A percentile compares a stretch with the other conserved stretches of the same genome.
Conservation (phyloP, 2,888 invertebrate genomes). For the Notodonta ziczac region DNA sequence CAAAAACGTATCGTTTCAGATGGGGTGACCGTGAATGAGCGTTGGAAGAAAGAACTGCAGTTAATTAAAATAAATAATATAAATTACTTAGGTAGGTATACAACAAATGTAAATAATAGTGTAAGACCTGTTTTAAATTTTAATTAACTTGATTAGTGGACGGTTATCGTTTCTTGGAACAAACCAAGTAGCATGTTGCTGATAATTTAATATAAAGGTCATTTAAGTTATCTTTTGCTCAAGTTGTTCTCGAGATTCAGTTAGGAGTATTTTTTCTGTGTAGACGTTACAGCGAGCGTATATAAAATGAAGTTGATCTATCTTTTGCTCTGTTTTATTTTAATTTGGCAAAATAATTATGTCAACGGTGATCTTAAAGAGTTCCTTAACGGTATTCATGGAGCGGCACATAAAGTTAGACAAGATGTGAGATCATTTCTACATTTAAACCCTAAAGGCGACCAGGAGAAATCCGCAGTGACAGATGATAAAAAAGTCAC, state of each 20-base stretch:
- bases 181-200: conserved; percentile 14
- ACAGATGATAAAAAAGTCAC: background rate
- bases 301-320: conserved; percentile 52
- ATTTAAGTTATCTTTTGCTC: conserved; percentile 47
- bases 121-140: no score
- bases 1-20: conserved; percentile 17
- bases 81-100: background rate
- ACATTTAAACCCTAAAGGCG: conserved; percentile 30
- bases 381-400: conserved; percentile 47
- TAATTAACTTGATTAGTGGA: background rate
- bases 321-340: conserved; percentile 44
- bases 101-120: background rate
- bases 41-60: background rate
- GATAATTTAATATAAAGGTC: conserved; percentile 48
- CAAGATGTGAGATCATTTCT: conserved; percentile 45
- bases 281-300: conserved; percentile 25
- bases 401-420: conserved; percentile 40
- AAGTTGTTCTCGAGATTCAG: conserved; percentile 36
- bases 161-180: conserved; percentile 45
- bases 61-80: background rate
- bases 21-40: background rate
- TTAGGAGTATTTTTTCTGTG: conserved; percentile 38
- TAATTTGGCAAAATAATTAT: conserved; percentile 35
- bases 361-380: conserved; percentile 46
- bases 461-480: conserved; percentile 15